phyloP scores from a whole-genome alignment of 2,113 vertebrate genomes.

The Malurus cyaneus region DNA sequence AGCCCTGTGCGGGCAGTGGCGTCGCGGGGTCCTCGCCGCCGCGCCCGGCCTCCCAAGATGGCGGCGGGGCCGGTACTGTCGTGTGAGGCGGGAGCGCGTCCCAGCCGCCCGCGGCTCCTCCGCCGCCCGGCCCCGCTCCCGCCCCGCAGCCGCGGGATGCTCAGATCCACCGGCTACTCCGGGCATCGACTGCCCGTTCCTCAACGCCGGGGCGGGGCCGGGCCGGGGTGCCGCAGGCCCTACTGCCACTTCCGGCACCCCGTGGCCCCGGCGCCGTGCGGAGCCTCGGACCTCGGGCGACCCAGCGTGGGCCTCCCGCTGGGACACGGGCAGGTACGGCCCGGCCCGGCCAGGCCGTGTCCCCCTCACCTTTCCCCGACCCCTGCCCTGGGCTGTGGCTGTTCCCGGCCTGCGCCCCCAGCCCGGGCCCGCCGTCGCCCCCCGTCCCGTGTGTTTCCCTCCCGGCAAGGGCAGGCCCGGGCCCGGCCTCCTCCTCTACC shows the following conservation, averaged over 20 bases:
- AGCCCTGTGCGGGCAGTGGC: constrained; percentile 54
- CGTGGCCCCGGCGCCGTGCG: constrained; percentile 27
- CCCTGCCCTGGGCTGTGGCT: not conserved
- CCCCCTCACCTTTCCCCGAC: not conserved
- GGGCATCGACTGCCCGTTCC: constrained; percentile 92
- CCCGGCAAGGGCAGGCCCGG: not conserved
- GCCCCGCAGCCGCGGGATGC: constrained; percentile 73
- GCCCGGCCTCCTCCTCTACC: too few relatives aligned
- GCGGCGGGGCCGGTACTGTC: not conserved
- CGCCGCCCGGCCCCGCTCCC: constrained; percentile 11
- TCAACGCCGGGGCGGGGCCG: constrained; percentile 52
- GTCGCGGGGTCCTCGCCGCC: constrained; percentile 17
- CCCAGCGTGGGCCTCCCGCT: constrained; percentile 6
- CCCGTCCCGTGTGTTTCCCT: not conserved
- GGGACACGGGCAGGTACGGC: constrained; percentile 7
- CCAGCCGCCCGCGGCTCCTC: not conserved
- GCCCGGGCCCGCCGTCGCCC: not conserved
- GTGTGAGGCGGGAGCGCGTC: not conserved
- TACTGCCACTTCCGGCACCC: constrained; percentile 95
- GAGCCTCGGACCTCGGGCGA: not conserved
- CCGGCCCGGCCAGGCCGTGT: not conserved
- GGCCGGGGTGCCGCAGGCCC: constrained; percentile 77
- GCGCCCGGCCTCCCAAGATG: not conserved
- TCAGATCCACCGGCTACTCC: constrained; percentile 90
- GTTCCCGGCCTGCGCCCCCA: not conserved